Evolutionary conservation across 2,797 vertebrate species (phyloP).

Genomic region (Eutrigla gurnardus): DNA sequence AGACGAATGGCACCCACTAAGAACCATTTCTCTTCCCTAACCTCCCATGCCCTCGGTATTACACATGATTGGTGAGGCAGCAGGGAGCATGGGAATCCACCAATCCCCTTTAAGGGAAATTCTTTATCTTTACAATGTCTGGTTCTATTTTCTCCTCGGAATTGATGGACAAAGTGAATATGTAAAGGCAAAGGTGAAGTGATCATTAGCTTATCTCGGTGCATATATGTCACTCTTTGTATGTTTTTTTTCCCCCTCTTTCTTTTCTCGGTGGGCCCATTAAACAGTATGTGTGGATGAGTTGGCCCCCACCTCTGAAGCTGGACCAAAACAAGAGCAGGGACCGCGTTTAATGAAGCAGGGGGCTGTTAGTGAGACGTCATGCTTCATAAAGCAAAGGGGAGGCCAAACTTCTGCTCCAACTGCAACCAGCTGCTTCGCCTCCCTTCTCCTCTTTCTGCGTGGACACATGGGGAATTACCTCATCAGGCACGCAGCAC

Average conservation of each 20-base stretch:
- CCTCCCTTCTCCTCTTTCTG: slow-evolving; percentile 56
- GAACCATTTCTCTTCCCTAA: slow-evolving; percentile 55
- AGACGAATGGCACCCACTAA: slow-evolving; percentile 59
- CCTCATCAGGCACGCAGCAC: slow-evolving; percentile 61
- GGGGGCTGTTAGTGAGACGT: slow-evolving; percentile 33
- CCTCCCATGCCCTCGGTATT: slow-evolving; percentile 49
- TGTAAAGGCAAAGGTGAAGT: slow-evolving; percentile 57
- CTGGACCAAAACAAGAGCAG: slow-evolving; percentile 15
- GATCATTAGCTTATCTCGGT: slow-evolving; percentile 68
- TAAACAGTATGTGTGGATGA: slow-evolving; percentile 56
- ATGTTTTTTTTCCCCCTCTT: slow-evolving; percentile 7
- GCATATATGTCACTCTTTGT: slow-evolving; percentile 18
- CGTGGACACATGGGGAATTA: slow-evolving; percentile 64
- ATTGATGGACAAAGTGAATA: slow-evolving; percentile 52
- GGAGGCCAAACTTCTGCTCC: slow-evolving; percentile 58
- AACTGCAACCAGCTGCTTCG: slow-evolving; percentile 72
- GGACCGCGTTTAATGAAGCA: slow-evolving; percentile 59
- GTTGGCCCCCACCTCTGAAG: slow-evolving; percentile 32
- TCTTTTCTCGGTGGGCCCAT: slow-evolving; percentile 33
- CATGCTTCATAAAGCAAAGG: slow-evolving; percentile 64
- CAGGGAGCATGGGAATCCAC: slow-evolving; percentile 58
- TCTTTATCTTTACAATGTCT: slow-evolving; percentile 53
- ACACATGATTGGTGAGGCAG: slow-evolving; percentile 64
- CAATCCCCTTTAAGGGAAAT: slow-evolving; percentile 11
- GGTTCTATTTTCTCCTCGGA: slow-evolving; percentile 41